Base-by-base conservation (phyloP, 2,113 vertebrate species). In the Mugil cephalus region DNA sequence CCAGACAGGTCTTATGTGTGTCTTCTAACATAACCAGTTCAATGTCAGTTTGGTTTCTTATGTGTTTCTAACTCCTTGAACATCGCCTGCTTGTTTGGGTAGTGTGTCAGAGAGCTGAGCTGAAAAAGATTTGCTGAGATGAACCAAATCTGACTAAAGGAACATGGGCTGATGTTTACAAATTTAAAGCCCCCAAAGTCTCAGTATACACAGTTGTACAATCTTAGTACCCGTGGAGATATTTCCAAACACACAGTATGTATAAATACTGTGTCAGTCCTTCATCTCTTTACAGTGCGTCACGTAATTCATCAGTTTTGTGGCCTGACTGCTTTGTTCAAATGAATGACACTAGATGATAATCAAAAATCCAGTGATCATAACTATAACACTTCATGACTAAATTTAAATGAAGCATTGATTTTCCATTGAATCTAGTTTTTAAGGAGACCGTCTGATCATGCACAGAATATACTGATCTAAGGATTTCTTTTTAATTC, bases 161-260 rank as follows among this genome's bases (percentile, higher is more conserved):
- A 45, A 66, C 8, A 68, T 21, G 21, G 7, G 61, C n/a, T n/a
- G 12, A 73, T 58, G 51, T 51, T 64, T 10, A 60, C 24, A 56
- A 15, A 76, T 59, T 47, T 36, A 36, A 77, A 81, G 70, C 62
- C 47, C 66, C 39, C 48, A 72, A 75, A 82, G 14, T 69, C 43
- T 61, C 11, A 56, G 66, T 77, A 58, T 15, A 73, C 45, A 68
- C 76, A 71, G 76, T 66, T 59, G 50, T 61, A 64, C 70, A 63
- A 68, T 76, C 8, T 72, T 48, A 55, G 39, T 64, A 77, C 72
- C 60, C 64, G 30, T 19, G 45, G 13, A 43, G 10, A 75, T 66
- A 65, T 74, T 75, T 52, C 51, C 58, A 66, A n/a, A 64, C 42
- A 58, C 48, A 66, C 62, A 78, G 67, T 62, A 61, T 56, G 70